Evolutionary conservation across 2,113 vertebrate species (phyloP).

Genomic region (Microcebus tavaratra): DNA sequence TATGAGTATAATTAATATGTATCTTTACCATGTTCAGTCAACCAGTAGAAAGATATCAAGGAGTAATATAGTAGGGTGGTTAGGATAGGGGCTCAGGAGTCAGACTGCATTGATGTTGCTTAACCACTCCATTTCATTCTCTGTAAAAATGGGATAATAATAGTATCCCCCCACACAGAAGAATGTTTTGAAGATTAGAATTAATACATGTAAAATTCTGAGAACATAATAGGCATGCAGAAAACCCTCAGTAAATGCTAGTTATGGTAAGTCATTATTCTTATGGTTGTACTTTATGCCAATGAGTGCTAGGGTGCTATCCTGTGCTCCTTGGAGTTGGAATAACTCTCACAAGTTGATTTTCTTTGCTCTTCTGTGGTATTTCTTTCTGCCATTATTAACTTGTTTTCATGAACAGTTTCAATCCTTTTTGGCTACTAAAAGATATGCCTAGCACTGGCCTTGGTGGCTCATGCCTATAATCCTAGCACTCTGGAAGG

Average conservation of each 20-base stretch:
- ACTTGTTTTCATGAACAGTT: constrained; percentile 17
- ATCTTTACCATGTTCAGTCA: neutral
- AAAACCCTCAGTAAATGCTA: neutral
- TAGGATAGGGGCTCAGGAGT: neutral
- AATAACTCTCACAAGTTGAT: neutral
- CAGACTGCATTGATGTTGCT: neutral
- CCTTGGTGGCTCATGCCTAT: too few relatives aligned
- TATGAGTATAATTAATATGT: neutral
- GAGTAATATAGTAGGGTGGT: neutral
- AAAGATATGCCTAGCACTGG: neutral
- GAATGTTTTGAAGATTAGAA: neutral
- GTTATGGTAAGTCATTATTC: neutral
- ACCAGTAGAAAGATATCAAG: neutral
- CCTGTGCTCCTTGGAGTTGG: neutral
- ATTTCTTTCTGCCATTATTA: constrained; percentile 51
- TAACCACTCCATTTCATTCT: neutral
- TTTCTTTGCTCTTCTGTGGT: neutral
- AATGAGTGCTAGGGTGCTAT: neutral
- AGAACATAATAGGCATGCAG: neutral
- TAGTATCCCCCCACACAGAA: neutral
- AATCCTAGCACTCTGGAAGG: too few relatives aligned
- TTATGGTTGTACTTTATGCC: neutral
- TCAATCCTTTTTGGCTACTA: constrained; percentile 9
- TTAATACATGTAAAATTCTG: neutral
- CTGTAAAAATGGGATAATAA: neutral